Conservation (phyloP, 2,797 vertebrate species). For the Sparidentex hasta region DNA sequence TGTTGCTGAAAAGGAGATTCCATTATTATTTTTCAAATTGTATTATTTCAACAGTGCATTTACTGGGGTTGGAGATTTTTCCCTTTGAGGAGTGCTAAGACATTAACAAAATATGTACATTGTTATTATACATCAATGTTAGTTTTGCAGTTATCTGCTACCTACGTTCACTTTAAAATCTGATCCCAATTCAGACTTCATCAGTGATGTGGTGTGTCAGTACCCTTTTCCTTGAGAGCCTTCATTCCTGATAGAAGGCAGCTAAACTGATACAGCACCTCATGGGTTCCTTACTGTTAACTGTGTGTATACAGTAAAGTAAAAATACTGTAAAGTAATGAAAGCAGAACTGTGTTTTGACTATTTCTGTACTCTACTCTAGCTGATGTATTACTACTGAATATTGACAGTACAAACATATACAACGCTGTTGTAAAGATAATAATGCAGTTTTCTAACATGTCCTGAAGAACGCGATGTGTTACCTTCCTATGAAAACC, state of each 20-base stretch:
- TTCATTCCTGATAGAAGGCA: neutral
- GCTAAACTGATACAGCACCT: conserved; percentile 2
- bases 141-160: neutral
- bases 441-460: neutral
- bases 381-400: neutral
- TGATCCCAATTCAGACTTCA: conserved; percentile 4
- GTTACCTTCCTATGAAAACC: neutral
- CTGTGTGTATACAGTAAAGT: neutral
- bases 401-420: neutral
- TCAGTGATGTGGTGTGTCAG: neutral
- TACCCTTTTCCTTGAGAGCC: conserved; percentile 15
- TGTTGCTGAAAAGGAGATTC: neutral
- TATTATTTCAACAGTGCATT: neutral
- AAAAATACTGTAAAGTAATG: neutral
- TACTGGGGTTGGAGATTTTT: neutral
- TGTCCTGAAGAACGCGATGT: conserved; percentile 37
- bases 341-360: neutral
- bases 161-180: conserved; percentile 2
- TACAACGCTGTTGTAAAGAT: neutral
- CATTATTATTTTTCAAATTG: neutral
- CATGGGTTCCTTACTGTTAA: neutral
- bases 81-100: conserved; percentile 12
- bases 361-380: neutral
- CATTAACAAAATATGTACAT: conserved; percentile 19
- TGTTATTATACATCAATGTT: neutral